Base-by-base conservation (phyloP, 2,888 invertebrate genomes). In the Zaprionus obscuricornis region DNA sequence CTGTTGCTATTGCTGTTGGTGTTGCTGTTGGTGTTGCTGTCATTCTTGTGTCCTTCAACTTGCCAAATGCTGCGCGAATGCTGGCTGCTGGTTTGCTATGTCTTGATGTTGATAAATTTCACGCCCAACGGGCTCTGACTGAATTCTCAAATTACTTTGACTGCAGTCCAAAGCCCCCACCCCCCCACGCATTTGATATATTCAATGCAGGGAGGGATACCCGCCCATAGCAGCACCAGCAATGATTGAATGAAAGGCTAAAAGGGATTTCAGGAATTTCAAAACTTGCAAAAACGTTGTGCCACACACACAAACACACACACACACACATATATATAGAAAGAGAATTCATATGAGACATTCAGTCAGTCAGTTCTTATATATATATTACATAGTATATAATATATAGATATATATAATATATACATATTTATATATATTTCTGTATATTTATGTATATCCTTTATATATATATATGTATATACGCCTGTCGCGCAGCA, bases 241-340 rank as follows among this genome's bases (percentile, higher is more conserved):
- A 68, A 82, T 82, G 85, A 82, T 85, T 85, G 79, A 79, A 84
- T 82, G 75, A 78, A 84, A 72, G 67, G 57, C 75, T 79, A 74
- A 74, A 67, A 83, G 74, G 34, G 70, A 84, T 74, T 84, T 73
- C 65, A 66, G 70, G 69, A 79, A 77, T 81, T 77, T 76, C 59
- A 46, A 49, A 36, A 14, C 16, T 62, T 45, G 54, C 73, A 58
- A 67, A 70, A 72, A 72, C 26, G 37, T 42, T 34, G n/a, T 10
- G 40, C 37, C 33, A 27, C 56, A 22, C 18, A 36, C 13, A 39
- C 10, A 42, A 31, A 42, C 14, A 26, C 13, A 22, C 18, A 51
- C 39, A 36, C 29, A 59, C 6, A 16, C n/a, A 16, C 3, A 29
- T 2, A 24, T 14, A 6, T 22, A 43, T 27, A 22, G 33, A 37